phyloP scores from a whole-genome alignment of 1,140 invertebrate species.

The Drosophila tristis region DNA sequence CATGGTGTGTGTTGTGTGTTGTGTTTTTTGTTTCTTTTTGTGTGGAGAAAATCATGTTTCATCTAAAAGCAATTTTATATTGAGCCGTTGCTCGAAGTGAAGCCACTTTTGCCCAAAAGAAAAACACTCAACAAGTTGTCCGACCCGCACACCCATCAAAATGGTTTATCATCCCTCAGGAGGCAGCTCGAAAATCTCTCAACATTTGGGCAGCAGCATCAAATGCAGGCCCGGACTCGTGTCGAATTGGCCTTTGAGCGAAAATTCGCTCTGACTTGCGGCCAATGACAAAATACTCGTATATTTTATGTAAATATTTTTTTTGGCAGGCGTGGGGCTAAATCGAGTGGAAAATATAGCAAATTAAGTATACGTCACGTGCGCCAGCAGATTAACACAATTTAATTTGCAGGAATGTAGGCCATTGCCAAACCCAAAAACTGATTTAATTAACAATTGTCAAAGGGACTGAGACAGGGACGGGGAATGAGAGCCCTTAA shows the following conservation, averaged over 20 bases:
- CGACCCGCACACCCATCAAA: not conserved
- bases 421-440: conserved; percentile 21
- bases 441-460: conserved; percentile 69
- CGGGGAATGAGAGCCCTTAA: conserved; percentile 30
- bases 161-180: conserved; percentile 3
- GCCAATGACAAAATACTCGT: not conserved
- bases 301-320: conserved; percentile 11
- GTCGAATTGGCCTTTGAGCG: no score
- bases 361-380: conserved; percentile 52
- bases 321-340: not conserved
- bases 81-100: conserved; percentile 11
- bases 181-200: not conserved
- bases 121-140: conserved; percentile 32
- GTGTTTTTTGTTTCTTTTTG: no score
- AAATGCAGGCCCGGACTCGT: no score
- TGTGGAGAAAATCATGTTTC: no score
- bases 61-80: no score
- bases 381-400: conserved; percentile 28
- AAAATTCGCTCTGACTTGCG: no score
- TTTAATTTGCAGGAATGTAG: conserved; percentile 10
- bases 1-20: no score
- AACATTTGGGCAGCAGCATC: no score
- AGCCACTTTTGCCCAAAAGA: conserved; percentile 1
- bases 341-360: conserved; percentile 17
- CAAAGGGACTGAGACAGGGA: not conserved